Percentiles rank a stretch among this genome's conserved stretches.
These are phyloP conservation scores for Dryas iulia DNA, from an alignment of 1,140 invertebrate species.

Conservation along the genomic window DNA sequence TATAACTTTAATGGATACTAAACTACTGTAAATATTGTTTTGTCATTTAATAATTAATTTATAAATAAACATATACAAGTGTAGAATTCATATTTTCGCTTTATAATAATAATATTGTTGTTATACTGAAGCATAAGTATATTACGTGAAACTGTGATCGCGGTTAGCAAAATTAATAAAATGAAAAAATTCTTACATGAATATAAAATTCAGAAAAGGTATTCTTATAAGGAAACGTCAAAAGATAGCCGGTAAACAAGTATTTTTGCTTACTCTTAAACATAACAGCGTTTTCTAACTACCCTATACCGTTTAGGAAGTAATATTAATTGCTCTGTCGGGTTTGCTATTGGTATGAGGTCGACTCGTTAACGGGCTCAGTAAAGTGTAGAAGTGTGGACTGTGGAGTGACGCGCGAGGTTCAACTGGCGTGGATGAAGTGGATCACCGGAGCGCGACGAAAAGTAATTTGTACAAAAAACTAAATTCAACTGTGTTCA, in stretches of 20 bases:
- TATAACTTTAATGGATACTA: background rate
- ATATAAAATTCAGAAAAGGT: slow-evolving; percentile 50
- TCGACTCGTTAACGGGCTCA: slow-evolving; percentile 7
- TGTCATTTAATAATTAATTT: background rate
- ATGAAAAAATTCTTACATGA: slow-evolving; percentile 74
- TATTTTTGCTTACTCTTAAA: slow-evolving; percentile 30
- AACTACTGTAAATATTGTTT: background rate
- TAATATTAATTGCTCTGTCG: background rate
- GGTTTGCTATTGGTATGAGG: background rate
- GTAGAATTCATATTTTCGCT: background rate
- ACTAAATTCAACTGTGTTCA: slow-evolving; percentile 69
- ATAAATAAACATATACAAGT: background rate
- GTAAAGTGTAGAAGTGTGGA: slow-evolving; percentile 31
- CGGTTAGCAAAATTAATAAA: background rate
- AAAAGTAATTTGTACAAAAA: slow-evolving; percentile 80
- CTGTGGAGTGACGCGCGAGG: slow-evolving; percentile 44
- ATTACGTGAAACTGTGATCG: background rate
- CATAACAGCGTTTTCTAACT: slow-evolving; percentile 9
- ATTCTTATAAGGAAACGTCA: slow-evolving; percentile 45
- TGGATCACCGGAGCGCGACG: slow-evolving; percentile 75
- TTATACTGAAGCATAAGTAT: background rate
- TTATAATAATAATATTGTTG: background rate
- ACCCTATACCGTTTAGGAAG: slow-evolving; percentile 2
- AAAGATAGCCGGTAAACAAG: slow-evolving; percentile 47
- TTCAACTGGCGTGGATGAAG: slow-evolving; percentile 66